phyloP scores from a whole-genome alignment of 2,113 vertebrate genomes.

The Ibidorhyncha struthersii region DNA sequence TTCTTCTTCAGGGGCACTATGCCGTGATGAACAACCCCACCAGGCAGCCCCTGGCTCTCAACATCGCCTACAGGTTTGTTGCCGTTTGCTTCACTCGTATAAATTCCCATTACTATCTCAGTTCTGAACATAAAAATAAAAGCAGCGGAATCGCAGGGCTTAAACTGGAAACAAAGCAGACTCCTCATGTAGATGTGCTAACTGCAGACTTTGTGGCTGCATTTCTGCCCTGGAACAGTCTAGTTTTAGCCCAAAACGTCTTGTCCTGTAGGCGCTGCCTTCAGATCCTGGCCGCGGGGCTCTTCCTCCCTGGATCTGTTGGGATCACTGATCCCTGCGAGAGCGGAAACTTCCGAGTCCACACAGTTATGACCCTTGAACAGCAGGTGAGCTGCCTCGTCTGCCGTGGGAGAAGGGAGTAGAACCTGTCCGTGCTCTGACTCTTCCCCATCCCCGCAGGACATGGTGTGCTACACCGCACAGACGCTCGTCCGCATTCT shows the following conservation, averaged over 20 bases:
- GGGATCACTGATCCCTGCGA: slow-evolving; percentile 97
- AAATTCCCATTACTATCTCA: rapidly evolving
- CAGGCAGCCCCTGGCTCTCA: slow-evolving; percentile 92
- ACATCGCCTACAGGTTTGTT: slow-evolving; percentile 91
- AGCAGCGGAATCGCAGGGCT: rapidly evolving
- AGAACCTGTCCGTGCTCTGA: rapidly evolving
- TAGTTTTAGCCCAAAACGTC: rapidly evolving
- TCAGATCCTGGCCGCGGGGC: slow-evolving; percentile 94
- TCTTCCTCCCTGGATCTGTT: slow-evolving; percentile 94
- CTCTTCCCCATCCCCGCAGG: slow-evolving; percentile 57
- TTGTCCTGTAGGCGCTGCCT: slow-evolving; percentile 84
- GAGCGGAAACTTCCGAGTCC: slow-evolving; percentile 95
- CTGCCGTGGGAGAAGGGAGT: rapidly evolving
- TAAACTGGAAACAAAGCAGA: background rate
- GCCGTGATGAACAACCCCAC: slow-evolving; percentile 98
- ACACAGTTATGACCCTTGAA: slow-evolving; percentile 97
- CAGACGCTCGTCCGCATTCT: slow-evolving; percentile 95
- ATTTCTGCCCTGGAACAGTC: rapidly evolving
- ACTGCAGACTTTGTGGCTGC: rapidly evolving
- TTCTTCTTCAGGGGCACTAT: slow-evolving; percentile 85
- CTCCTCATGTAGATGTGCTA: rapidly evolving
- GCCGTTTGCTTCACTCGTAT: rapidly evolving
- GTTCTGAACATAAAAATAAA: background rate
- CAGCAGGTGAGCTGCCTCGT: slow-evolving; percentile 82
- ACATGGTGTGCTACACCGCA: slow-evolving; percentile 96